Percentiles rank a stretch among this genome's conserved stretches.
phyloP scores from a whole-genome alignment of 2,797 vertebrate species.

The Rhabdophis nuchalis region DNA sequence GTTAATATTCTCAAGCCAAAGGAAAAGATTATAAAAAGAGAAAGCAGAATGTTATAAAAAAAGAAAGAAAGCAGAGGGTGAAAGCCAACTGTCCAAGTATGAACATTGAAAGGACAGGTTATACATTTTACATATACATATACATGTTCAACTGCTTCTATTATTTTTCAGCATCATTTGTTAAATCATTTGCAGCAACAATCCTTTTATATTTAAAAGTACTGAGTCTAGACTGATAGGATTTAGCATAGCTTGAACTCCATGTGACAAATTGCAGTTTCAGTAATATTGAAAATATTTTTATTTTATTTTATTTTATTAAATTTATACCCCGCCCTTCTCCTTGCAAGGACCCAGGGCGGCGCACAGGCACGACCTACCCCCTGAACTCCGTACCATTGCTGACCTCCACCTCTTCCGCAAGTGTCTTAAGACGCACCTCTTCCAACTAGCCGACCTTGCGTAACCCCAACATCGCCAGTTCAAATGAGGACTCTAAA shows the following conservation, averaged over 20 bases:
- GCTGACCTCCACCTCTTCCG: too few species aligned
- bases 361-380: too few species aligned
- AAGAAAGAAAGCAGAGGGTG: background rate
- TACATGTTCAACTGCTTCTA: background rate
- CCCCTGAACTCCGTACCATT: too few species aligned
- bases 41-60: background rate
- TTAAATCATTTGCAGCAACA: background rate
- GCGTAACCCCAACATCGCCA: too few species aligned
- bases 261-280: background rate
- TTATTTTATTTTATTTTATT: too few species aligned
- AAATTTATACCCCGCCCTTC: too few species aligned
- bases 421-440: too few species aligned
- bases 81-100: background rate
- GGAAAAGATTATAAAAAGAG: too few species aligned
- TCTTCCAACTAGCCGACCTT: too few species aligned
- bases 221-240: background rate
- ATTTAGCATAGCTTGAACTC: background rate
- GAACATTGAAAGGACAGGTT: background rate
- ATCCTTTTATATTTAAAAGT: background rate
- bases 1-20: background rate
- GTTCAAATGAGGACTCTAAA: too few species aligned
- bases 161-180: background rate
- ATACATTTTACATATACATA: background rate
- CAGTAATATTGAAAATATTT: background rate
- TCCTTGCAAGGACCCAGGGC: too few species aligned